phyloP scores from a whole-genome alignment of 2,113 vertebrate genomes.

The Nestor notabilis region DNA sequence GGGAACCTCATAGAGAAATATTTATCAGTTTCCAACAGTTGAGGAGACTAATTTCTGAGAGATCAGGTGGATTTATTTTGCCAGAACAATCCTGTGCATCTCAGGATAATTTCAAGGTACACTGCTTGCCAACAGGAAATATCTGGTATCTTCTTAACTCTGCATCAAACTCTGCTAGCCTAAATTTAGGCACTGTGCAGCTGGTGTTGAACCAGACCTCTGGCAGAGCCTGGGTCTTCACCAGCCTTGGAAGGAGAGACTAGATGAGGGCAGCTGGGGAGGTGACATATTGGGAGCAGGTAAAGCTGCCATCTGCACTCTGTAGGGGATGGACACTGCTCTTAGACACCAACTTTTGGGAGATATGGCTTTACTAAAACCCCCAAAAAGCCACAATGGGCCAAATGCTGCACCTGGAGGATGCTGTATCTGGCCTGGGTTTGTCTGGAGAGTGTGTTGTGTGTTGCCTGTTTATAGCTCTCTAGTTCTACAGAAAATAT shows the following conservation, averaged over 20 bases:
- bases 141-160: not conserved
- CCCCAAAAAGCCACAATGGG: rapidly evolving
- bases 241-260: not conserved
- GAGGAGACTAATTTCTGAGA: not conserved
- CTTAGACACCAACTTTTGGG: not conserved
- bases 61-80: not conserved
- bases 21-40: not conserved
- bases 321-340: not conserved
- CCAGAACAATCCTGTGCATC: not conserved
- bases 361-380: not conserved
- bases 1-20: not conserved
- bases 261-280: not conserved
- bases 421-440: not conserved
- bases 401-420: not conserved
- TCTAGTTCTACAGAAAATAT: not conserved
- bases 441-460: not conserved
- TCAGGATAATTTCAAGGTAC: not conserved
- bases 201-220: not conserved
- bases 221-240: not conserved
- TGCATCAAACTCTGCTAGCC: not conserved
- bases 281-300: not conserved
- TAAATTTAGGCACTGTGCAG: not conserved
- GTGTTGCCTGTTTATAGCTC: not conserved
- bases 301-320: not conserved
- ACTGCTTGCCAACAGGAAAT: not conserved